Base-by-base conservation (phyloP, 2,113 vertebrate species). In the Dromas ardeola region DNA sequence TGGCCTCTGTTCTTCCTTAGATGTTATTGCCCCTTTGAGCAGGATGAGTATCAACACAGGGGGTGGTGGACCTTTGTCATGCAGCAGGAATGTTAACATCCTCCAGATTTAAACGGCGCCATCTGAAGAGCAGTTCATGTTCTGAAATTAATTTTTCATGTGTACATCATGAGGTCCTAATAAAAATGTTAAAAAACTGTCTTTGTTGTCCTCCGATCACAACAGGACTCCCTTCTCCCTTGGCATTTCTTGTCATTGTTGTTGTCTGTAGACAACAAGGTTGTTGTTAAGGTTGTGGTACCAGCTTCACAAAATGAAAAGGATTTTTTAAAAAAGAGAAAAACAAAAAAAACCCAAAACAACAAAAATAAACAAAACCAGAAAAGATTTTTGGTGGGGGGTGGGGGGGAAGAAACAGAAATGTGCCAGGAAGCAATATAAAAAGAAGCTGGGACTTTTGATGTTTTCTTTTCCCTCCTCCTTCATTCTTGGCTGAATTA, bases 101-200 rank as follows among this genome's bases (percentile, higher is more conserved):
- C 90, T 88, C 87, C 93, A 94, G 94, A 94, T 94, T 91, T 91
- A 52, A 82, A 74, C 25, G 9, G 91, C 81, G 1, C 85, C 93
- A 96, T 97, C 94, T 96, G 93, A 96, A 84, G 88, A 95, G 92
- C 65, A 69, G 85, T 73, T 87, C n/a, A n/a, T 88, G 72, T 87
- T 93, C 94, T 93, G 96, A 96, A 96, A 94, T 93, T 97, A 92
- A 95, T 97, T 97, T 96, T 96, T 97, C 89, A 86, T 95, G 80
- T 97, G 92, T 92, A 88, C 88, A 96, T 95, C 91, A 91, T 96
- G 89, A 97, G 91, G 79, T 96, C 95, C 76, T 96, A 96, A 98
- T 96, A 97, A 95, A 95, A 95, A 90, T 13, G 30, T 92, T 90
- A 82, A 79, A 80, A 90, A 92, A 81, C 58, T 63, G 42, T 53